A percentile compares a stretch with the other conserved stretches of the same genome.
Conservation (phyloP, 1,140 invertebrate species). For the Drosophila pseudoobscura region DNA sequence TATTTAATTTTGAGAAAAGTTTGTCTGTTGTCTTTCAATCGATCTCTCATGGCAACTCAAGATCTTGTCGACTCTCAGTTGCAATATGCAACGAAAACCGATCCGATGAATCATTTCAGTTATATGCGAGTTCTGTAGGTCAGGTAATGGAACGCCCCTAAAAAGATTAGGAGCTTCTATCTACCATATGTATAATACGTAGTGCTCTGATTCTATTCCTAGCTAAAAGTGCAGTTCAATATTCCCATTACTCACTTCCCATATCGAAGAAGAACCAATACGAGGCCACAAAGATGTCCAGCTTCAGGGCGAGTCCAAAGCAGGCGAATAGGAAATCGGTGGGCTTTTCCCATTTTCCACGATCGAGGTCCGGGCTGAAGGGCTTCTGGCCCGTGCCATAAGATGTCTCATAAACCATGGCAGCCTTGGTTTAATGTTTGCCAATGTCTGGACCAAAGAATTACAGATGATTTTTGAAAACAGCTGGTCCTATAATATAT, state of each 20-base stretch:
- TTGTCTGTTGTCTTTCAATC: not conserved
- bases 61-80: no score
- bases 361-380: slow-evolving; percentile 63
- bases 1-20: not conserved
- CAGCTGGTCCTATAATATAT: slow-evolving; percentile 11
- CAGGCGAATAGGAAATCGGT: slow-evolving; percentile 69
- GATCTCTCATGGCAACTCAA: no score
- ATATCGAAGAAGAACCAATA: slow-evolving; percentile 64
- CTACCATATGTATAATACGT: not conserved
- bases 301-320: slow-evolving; percentile 63
- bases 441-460: no score
- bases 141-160: slow-evolving; percentile 22
- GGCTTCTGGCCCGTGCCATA: slow-evolving; percentile 71
- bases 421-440: not conserved
- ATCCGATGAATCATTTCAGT: not conserved
- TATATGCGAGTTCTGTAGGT: slow-evolving; percentile 6
- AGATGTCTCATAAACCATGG: slow-evolving; percentile 72
- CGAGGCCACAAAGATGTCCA: slow-evolving; percentile 58
- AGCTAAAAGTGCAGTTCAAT: no score
- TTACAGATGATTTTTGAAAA: not conserved
- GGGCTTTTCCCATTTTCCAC: slow-evolving; percentile 73
- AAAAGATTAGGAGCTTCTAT: slow-evolving; percentile 23
- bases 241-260: slow-evolving; percentile 57
- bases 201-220: not conserved
- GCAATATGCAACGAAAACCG: not conserved